Conservation (phyloP, 2,113 vertebrate genomes). For the Vulpes lagopus region DNA sequence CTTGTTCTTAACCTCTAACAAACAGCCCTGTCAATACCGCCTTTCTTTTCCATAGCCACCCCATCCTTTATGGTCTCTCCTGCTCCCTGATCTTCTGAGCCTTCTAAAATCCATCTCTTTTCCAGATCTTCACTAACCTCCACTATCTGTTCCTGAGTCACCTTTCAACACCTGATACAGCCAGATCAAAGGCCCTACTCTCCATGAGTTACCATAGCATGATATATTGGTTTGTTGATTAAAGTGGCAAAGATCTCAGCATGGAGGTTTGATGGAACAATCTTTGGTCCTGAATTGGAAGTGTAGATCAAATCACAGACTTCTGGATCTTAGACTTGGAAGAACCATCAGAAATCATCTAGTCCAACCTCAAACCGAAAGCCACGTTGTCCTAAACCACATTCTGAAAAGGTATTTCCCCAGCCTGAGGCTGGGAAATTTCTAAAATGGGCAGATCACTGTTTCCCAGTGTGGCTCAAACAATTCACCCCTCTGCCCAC, state of each 20-base stretch:
- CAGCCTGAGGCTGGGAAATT: background rate
- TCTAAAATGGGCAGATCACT: background rate
- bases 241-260: background rate
- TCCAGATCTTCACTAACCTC: background rate
- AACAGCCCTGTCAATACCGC: background rate
- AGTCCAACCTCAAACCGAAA: background rate
- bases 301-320: background rate
- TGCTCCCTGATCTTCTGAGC: background rate
- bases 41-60: background rate
- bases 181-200: background rate
- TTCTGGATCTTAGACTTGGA: background rate
- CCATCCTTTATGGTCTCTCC: background rate
- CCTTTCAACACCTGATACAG: background rate
- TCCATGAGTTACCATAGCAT: background rate
- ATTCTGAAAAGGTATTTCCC: background rate
- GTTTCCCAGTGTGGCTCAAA: background rate
- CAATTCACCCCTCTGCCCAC: background rate
- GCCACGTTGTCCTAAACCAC: background rate
- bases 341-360: background rate
- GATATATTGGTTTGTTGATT: background rate
- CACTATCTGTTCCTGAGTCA: background rate
- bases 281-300: background rate
- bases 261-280: no score
- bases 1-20: background rate
- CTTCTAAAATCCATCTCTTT: background rate